phyloP scores from a whole-genome alignment of 2,888 invertebrate genomes.

The Pachymerium ferrugineum region DNA sequence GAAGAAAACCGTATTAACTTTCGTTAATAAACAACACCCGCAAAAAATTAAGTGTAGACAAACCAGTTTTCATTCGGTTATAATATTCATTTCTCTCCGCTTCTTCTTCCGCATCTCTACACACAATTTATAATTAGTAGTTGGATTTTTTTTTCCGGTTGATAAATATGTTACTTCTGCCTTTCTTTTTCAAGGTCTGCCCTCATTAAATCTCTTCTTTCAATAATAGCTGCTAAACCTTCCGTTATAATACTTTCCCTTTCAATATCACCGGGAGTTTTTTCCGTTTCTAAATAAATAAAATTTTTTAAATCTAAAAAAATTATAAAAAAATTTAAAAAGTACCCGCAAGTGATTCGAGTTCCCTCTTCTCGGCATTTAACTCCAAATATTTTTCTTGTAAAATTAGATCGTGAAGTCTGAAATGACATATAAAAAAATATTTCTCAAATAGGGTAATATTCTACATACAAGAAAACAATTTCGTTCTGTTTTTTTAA shows the following conservation, averaged over 20 bases:
- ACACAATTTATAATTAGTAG: not conserved
- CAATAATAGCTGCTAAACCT: constrained; percentile 9
- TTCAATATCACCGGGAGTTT: not conserved
- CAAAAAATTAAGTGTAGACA: not conserved
- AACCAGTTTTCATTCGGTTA: not conserved
- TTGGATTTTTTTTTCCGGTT: not conserved
- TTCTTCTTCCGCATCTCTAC: not conserved
- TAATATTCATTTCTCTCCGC: not conserved
- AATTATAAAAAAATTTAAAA: not conserved
- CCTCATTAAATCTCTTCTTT: constrained; percentile 25
- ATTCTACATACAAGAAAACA: constrained; percentile 28
- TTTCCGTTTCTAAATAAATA: not conserved
- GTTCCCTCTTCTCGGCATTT: not conserved
- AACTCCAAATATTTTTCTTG: constrained; percentile 23
- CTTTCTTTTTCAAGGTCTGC: constrained; percentile 28
- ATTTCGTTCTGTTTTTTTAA: constrained; percentile 33
- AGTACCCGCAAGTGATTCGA: not conserved
- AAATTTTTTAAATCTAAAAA: too few relatives aligned
- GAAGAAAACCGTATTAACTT: too few relatives aligned
- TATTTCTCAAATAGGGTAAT: not conserved
- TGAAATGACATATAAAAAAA: not conserved
- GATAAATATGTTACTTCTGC: too few relatives aligned
- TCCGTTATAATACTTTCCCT: not conserved
- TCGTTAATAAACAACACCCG: not conserved
- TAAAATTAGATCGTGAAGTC: constrained; percentile 20